Evolutionary conservation across 2,888 invertebrate species (phyloP).

Genomic region (Ischnura elegans): DNA sequence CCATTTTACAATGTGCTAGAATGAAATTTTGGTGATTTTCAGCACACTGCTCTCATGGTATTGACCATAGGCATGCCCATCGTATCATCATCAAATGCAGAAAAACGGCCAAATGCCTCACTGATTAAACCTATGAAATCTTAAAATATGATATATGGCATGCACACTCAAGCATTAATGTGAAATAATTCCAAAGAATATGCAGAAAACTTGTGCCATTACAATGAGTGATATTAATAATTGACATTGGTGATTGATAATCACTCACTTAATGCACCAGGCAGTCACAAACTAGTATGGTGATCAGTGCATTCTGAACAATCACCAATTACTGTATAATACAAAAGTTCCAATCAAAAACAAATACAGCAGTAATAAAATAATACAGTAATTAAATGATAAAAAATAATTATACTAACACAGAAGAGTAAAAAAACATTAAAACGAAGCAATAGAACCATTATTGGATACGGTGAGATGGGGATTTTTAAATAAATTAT

Average conservation of each 20-base stretch:
- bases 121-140: neutral
- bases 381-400: neutral
- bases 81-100: neutral
- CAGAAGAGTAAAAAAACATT: neutral
- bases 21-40: neutral
- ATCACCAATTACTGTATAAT: no score
- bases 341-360: neutral
- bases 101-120: slow-evolving; percentile 7
- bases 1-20: neutral
- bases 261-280: neutral
- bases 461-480: no score
- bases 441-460: no score
- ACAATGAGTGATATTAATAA: neutral
- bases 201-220: neutral
- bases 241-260: neutral
- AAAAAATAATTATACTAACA: neutral
- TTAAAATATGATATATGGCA: neutral
- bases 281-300: neutral
- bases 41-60: neutral
- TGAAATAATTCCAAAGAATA: neutral
- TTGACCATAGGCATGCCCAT: neutral
- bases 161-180: neutral
- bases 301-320: no score
- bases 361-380: neutral
- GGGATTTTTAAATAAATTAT: no score